phyloP scores from a whole-genome alignment of 2,888 invertebrate genomes.

The Eledone cirrhosa region DNA sequence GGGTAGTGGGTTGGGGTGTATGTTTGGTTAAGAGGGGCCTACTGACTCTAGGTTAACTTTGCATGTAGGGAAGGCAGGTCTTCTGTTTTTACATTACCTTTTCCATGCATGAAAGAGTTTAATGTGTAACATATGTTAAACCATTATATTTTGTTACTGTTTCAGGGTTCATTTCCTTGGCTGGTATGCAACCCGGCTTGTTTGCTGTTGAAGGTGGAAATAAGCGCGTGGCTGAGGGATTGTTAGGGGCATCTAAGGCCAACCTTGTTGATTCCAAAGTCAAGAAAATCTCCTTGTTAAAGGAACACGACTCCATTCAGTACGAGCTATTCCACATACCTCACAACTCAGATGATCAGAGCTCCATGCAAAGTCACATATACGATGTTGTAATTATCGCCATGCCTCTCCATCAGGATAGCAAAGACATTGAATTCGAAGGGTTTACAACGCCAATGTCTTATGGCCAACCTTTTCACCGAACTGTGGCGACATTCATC shows the following conservation, averaged over 20 bases:
- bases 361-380: constrained; percentile 37
- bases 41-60: too few relatives aligned
- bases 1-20: too few relatives aligned
- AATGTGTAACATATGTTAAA: too few relatives aligned
- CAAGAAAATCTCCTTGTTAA: constrained; percentile 42
- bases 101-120: too few relatives aligned
- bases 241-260: constrained; percentile 65
- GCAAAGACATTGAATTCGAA: constrained; percentile 68
- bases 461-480: constrained; percentile 66
- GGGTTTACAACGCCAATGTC: constrained; percentile 62
- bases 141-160: constrained; percentile 43
- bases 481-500: constrained; percentile 71
- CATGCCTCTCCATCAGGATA: constrained; percentile 67
- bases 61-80: too few relatives aligned
- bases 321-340: constrained; percentile 51
- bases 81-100: neutral
- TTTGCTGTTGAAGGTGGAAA: constrained; percentile 75
- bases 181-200: constrained; percentile 70
- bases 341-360: constrained; percentile 26
- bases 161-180: constrained; percentile 70
- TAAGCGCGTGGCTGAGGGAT: constrained; percentile 55
- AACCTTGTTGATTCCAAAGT: constrained; percentile 65
- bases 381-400: constrained; percentile 74
- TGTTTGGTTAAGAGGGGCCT: too few relatives aligned
- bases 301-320: constrained; percentile 43